Evolutionary conservation across 2,113 vertebrate species (phyloP).

Genomic region (Sinocyclocheilus anshuiensis): DNA sequence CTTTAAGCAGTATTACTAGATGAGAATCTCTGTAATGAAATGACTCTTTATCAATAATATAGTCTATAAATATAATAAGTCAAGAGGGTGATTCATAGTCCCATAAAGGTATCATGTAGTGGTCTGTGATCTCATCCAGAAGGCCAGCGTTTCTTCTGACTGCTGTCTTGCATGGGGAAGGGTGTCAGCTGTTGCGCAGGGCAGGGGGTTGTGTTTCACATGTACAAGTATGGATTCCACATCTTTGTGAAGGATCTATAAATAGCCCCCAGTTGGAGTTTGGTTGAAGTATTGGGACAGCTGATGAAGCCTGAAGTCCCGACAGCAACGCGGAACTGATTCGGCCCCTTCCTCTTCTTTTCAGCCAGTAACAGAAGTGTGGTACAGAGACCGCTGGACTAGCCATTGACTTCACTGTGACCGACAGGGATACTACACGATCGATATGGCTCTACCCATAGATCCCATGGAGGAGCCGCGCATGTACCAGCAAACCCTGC

Average conservation of each 20-base stretch:
- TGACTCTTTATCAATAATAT: not conserved
- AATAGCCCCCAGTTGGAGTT: constrained; percentile 81
- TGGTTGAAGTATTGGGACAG: constrained; percentile 75
- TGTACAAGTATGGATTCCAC: constrained; percentile 75
- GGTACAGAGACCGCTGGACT: no score
- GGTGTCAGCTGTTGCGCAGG: constrained; percentile 71
- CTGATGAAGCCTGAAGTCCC: constrained; percentile 67
- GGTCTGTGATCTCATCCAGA: constrained; percentile 32
- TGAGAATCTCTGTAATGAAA: not conserved
- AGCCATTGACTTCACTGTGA: not conserved
- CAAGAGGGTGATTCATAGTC: constrained; percentile 36
- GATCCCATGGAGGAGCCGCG: constrained; percentile 89
- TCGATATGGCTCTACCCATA: constrained; percentile 80
- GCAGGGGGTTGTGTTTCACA: constrained; percentile 74
- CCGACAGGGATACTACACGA: not conserved
- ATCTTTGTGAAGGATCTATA: constrained; percentile 79
- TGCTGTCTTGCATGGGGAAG: constrained; percentile 57
- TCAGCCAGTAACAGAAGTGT: constrained; percentile 26
- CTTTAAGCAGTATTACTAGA: not conserved
- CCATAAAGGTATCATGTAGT: not conserved
- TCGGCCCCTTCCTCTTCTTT: constrained; percentile 56
- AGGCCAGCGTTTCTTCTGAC: not conserved
- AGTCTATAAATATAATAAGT: not conserved
- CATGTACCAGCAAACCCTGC: constrained; percentile 95
- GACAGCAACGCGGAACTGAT: constrained; percentile 48